phyloP scores from a whole-genome alignment of 2,888 invertebrate genomes.

The Herminia tarsipennalis region DNA sequence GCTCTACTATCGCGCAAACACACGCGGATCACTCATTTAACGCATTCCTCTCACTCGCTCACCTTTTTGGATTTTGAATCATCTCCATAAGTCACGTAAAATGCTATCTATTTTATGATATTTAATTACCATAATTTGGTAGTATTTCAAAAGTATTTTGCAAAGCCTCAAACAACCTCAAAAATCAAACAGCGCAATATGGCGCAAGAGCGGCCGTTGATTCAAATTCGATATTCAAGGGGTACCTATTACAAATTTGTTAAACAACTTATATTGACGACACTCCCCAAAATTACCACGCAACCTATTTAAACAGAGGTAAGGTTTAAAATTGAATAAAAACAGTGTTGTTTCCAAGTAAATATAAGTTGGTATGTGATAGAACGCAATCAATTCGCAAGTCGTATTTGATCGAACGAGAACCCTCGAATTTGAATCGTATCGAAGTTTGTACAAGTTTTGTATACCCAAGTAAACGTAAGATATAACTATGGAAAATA shows the following conservation, averaged over 20 bases:
- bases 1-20: too few relatives aligned
- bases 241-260: slow-evolving; percentile 57
- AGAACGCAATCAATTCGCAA: slow-evolving; percentile 74
- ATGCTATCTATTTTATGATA: too few relatives aligned
- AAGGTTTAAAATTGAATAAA: slow-evolving; percentile 41
- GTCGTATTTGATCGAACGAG: slow-evolving; percentile 74
- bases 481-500: slow-evolving; percentile 6
- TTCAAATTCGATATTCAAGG: slow-evolving; percentile 65
- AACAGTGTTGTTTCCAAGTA: slow-evolving; percentile 11
- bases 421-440: slow-evolving; percentile 47
- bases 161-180: too few relatives aligned
- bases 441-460: slow-evolving; percentile 24
- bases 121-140: too few relatives aligned
- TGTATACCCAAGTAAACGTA: slow-evolving; percentile 3
- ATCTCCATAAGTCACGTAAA: too few relatives aligned
- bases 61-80: too few relatives aligned
- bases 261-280: slow-evolving; percentile 24
- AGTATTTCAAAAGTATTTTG: too few relatives aligned
- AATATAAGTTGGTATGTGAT: slow-evolving; percentile 35
- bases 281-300: slow-evolving; percentile 5
- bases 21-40: too few relatives aligned
- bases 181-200: slow-evolving; percentile 66
- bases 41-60: too few relatives aligned
- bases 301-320: slow-evolving; percentile 24
- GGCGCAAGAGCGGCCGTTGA: slow-evolving; percentile 57